Evolutionary conservation across 2,888 invertebrate genomes (phyloP), one percentile per base, ranked within the genome.

Genomic region (Drosophila putrida): DNA sequence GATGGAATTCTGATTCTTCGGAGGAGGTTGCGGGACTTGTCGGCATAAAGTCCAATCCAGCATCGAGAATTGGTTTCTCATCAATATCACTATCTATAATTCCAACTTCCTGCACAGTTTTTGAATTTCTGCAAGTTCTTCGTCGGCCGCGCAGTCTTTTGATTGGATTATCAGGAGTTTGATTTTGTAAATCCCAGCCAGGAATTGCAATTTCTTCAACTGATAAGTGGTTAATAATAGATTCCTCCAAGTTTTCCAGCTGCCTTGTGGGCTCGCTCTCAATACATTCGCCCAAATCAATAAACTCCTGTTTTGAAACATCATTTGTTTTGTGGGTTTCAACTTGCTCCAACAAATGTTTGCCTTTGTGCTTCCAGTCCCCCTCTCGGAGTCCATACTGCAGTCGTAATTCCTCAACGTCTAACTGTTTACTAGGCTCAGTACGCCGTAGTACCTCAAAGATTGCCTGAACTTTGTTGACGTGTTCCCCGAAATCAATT

Each of bases 391-490:
- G 76, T 5, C 90, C 91, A 53, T 84, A 90, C 55, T 91, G 90
- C 10, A 57, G 54, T 4, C 87, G 82, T 15, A 91, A 49, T 2
- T 84, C 78, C 2, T 74, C 69, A 2, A 89, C 65, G 47, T 90
- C 82, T 0, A 83, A 33, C 4, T 62, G 58, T 1, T 80, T 76
- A 6, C 57, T 20, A 0, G 78, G 79, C 4, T 78, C 85, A 0
- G 82, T 65, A 13, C 78, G 86, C n/a, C 85, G 85, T 8, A 92
- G 39, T 0, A 90, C 73, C 10, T 83, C 81, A 53, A 89, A 91
- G 67, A 91, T 87, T 0, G 89, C 86, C 59, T 91, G 91, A 0
- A 91, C 91, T 36, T 91, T 92, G n/a, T 82, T 89, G 0, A 91
- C 84, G 33, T 90, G 88, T 44, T 91, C 91, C 0, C 90, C 80